Base-by-base conservation (phyloP, 2,888 invertebrate genomes). In the Lumbricus terrestris region DNA sequence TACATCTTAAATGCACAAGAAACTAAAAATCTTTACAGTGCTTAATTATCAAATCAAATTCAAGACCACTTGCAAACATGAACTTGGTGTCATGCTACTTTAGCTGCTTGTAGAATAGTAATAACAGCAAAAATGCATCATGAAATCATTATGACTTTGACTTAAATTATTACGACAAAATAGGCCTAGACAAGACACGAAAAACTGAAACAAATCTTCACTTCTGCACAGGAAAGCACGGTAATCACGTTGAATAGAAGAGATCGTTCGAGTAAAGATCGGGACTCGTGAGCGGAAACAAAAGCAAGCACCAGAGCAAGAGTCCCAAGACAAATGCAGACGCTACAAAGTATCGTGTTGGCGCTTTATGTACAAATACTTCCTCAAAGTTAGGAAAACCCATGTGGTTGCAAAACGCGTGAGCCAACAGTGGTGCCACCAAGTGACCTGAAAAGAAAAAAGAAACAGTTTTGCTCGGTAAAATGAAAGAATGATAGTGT, bases 331-430 rank as follows among this genome's bases (percentile, higher is more conserved):
- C 94, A 94, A 97, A 98, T 88, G 95, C 95, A 40, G 96, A 95
- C 16, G 94, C 93, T 4, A 97, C 96, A 38, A 97, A 94, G 29
- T 96, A 94, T 92, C 97, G 96, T 93, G 97, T 96, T 13, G 96
- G 95, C 91, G 96, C 95, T 82, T 93, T 92, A 93, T 96, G 96
- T 37, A 96, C 96, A 91, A 96, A 94, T 8, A 97, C 95, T 94
- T 97, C 98, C 6, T 96, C 96, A 92, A 98, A 96, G 94, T 98
- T 97, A 0, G 98, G 98, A 94, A 98, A 97, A 16, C 98, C 98
- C 98, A 99, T 98, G 95, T 98, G 97, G 95, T 99, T 99, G 95
- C 99, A 99, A 95, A 98, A 98, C 54, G 97, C 97, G 95, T 99
- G 99, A 2, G 97, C 98, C 33, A 98, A 95, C 93, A 98, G 96